Percentiles rank a stretch among this genome's conserved stretches.
phyloP scores from a whole-genome alignment of 2,888 invertebrate species.

The Cephus sareptanus region DNA sequence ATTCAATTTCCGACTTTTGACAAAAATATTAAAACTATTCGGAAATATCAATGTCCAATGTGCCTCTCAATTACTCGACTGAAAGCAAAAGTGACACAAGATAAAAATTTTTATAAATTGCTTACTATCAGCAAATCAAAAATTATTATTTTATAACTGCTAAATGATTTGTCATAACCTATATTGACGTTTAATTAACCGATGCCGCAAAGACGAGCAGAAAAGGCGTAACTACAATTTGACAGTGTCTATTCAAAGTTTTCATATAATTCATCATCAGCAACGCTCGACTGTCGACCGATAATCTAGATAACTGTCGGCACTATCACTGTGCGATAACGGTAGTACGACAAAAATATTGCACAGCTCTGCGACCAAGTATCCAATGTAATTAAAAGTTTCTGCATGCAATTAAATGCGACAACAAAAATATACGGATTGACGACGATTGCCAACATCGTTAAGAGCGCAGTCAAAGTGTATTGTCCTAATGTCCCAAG shows the following conservation, averaged over 20 bases:
- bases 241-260: not conserved
- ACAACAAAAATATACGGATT: too few species aligned
- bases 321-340: not conserved
- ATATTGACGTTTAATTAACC: not conserved
- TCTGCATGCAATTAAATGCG: not conserved
- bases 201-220: not conserved
- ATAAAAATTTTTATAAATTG: not conserved
- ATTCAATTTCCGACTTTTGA: too few species aligned
- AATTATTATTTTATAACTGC: not conserved
- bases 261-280: not conserved
- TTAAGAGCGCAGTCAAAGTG: too few species aligned
- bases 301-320: not conserved
- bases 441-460: too few species aligned
- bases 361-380: not conserved
- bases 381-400: not conserved
- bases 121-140: not conserved
- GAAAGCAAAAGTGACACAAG: not conserved
- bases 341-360: not conserved
- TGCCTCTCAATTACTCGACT: too few species aligned
- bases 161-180: not conserved
- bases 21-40: too few species aligned
- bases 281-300: not conserved
- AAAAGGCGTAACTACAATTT: not conserved
- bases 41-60: too few species aligned
- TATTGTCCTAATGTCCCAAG: not conserved